Evolutionary conservation across 2,888 invertebrate species (phyloP).

Genomic region (Notodromas monacha): DNA sequence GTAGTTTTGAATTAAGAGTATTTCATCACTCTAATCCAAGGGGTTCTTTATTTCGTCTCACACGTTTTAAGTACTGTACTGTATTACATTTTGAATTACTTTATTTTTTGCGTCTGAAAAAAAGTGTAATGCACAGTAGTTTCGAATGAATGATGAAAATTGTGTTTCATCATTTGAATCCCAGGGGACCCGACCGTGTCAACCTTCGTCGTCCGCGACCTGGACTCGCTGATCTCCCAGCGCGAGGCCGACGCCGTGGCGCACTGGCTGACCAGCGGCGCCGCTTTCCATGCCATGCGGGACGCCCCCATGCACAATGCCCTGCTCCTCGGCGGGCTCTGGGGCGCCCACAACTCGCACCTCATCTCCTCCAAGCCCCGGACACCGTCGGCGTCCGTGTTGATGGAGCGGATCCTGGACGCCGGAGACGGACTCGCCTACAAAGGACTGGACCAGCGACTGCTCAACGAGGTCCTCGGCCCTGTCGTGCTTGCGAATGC

Average conservation of each 20-base stretch:
- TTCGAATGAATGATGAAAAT: no score
- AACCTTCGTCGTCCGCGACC: slow-evolving; percentile 9
- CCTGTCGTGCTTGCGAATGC: background rate
- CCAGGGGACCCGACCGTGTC: slow-evolving; percentile 9
- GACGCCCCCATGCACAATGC: slow-evolving; percentile 9
- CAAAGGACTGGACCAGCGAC: slow-evolving; percentile 6
- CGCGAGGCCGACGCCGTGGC: slow-evolving; percentile 9
- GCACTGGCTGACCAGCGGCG: slow-evolving; percentile 9
- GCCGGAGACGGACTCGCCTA: background rate
- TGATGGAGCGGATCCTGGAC: background rate
- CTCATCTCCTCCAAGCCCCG: no score
- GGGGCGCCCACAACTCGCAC: slow-evolving; percentile 9
- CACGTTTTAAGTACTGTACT: no score
- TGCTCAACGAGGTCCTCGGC: background rate
- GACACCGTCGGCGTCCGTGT: no score
- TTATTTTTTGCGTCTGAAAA: no score
- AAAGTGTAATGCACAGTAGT: no score
- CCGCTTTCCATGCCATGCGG: slow-evolving; percentile 10
- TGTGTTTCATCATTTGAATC: no score
- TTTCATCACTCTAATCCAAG: no score
- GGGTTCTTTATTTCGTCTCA: no score
- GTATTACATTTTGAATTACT: no score
- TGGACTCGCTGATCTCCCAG: slow-evolving; percentile 7
- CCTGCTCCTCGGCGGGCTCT: slow-evolving; percentile 10
- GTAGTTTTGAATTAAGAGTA: no score